A percentile compares a stretch with the other conserved stretches of the same genome.
These are phyloP conservation scores for Leontopithecus rosalia DNA, from an alignment of 2,797 vertebrate genomes.

Conservation along the genomic window DNA sequence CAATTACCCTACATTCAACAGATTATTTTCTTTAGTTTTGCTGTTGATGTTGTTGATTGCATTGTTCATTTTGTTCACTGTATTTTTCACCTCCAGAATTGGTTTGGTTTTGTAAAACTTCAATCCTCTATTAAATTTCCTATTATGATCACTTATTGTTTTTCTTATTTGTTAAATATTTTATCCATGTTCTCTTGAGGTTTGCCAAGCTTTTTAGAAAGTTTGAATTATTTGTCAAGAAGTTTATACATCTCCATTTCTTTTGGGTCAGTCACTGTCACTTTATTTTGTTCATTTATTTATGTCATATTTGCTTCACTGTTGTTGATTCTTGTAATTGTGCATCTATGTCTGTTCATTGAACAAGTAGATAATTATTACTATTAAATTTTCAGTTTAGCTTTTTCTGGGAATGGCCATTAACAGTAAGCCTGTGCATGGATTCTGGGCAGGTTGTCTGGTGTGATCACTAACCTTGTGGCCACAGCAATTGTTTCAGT, in stretches of 20 bases:
- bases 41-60: not conserved
- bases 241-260: not conserved
- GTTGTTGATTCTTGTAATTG: not conserved
- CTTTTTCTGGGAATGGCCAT: not conserved
- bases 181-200: not conserved
- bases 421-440: not conserved
- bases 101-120: not conserved
- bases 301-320: not conserved
- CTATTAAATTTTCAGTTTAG: not conserved
- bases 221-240: not conserved
- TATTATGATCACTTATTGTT: not conserved
- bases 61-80: not conserved
- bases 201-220: not conserved
- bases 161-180: not conserved
- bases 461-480: not conserved
- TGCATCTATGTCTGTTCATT: not conserved
- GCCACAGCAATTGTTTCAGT: not conserved
- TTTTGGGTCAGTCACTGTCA: not conserved
- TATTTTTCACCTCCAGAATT: not conserved
- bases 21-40: not conserved
- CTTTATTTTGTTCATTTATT: not conserved
- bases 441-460: not conserved
- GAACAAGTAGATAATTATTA: not conserved
- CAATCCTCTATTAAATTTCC: not conserved
- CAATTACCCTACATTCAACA: not conserved